Base-by-base conservation (phyloP, 2,888 invertebrate genomes). In the Megamerina dolium region DNA sequence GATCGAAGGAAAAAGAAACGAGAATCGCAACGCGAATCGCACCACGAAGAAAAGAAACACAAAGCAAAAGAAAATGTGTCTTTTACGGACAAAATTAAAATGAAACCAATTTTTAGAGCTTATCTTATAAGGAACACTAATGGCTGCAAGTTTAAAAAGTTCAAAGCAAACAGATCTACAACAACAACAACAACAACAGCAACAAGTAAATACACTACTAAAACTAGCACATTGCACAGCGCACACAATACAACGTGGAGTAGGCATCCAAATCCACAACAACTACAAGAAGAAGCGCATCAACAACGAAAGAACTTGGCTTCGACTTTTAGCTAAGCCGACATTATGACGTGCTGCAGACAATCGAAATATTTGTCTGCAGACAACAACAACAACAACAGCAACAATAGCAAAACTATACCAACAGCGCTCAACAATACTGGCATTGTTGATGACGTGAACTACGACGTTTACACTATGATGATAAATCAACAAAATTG, bases 401-500 rank as follows among this genome's bases (percentile, higher is more conserved):
- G 44, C 40, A 37, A 19, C 32, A 44, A 29, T 45, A 36, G 31
- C 32, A 23, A 10, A n/a, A 13, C 41, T 31, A 14, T 35, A 35
- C 14, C 37, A 36, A 14, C 33, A 23, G 8, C 12, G 38, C 16
- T 30, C 29, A 21, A 41, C 29, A 31, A 37, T n/a, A n/a, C n/a
- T n/a, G n/a, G n/a, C n/a, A n/a, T n/a, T n/a, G n/a, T n/a, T n/a
- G n/a, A n/a, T n/a, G n/a, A n/a, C n/a, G n/a, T 13, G 23, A 43
- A 27, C 37, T 43, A 37, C 27, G 29, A 34, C 29, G 42, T 42
- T 37, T 37, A 44, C 43, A 47, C 38, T 49, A 54, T 52, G 52
- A 56, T 54, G 54, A 54, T 48, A 56, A 54, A 54, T 53, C 51
- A 51, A 48, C 44, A 48, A 45, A 50, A 49, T 46, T 42, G 34